These are phyloP conservation scores for Leptopterna dolabrata DNA, from an alignment of 2,888 invertebrate species.

Conservation along the genomic window DNA sequence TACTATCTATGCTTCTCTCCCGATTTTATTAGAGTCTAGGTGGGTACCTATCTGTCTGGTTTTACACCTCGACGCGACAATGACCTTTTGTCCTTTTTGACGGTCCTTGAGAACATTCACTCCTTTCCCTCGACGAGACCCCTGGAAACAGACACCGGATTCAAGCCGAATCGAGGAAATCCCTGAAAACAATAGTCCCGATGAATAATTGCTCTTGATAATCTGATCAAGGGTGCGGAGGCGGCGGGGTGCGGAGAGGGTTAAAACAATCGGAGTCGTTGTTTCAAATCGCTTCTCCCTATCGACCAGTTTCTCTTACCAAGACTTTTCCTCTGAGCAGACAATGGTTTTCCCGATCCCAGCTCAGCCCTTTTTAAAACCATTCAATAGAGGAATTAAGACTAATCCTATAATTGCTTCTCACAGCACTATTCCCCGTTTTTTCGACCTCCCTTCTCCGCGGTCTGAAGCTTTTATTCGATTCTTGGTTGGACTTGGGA, in stretches of 20 bases:
- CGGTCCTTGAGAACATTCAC: background rate
- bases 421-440: background rate
- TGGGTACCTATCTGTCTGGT: no score
- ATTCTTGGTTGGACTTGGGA: background rate
- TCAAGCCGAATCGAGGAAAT: background rate
- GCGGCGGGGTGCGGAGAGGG: background rate
- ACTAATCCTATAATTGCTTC: conserved; percentile 27
- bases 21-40: no score
- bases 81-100: background rate
- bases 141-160: background rate
- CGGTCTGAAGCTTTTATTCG: background rate
- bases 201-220: background rate
- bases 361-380: background rate
- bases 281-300: background rate
- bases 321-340: conserved; percentile 3
- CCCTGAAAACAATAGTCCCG: background rate
- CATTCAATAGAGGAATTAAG: conserved; percentile 21
- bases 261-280: background rate
- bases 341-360: background rate
- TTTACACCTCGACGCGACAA: no score
- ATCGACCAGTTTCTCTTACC: background rate
- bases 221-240: background rate
- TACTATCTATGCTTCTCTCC: no score
- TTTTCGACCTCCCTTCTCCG: background rate
- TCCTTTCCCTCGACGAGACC: background rate